phyloP scores from a whole-genome alignment of 2,113 vertebrate species.

The Corythoichthys haematopterus region DNA sequence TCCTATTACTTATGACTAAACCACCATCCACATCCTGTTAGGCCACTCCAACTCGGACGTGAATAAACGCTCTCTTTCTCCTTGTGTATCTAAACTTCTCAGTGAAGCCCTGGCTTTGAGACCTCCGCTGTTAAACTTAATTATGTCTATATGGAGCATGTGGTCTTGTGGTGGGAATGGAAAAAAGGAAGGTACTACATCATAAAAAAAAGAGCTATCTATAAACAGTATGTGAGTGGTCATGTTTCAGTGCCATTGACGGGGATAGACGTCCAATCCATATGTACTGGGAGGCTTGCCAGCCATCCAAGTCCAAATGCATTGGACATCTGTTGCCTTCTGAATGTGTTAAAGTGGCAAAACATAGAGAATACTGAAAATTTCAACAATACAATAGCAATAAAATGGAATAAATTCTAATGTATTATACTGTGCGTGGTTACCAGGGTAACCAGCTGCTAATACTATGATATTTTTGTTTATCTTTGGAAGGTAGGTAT shows the following conservation, averaged over 20 bases:
- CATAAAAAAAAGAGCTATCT: not conserved
- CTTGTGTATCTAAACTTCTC: constrained; percentile 11
- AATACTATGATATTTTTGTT: constrained; percentile 22
- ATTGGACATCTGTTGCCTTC: too few species aligned
- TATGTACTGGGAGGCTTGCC: too few species aligned
- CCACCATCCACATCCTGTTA: constrained; percentile 61
- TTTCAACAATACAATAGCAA: too few species aligned
- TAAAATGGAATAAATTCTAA: not conserved
- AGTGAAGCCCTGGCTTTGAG: constrained; percentile 41
- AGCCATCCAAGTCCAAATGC: too few species aligned
- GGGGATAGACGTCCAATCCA: too few species aligned
- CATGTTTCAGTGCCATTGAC: too few species aligned
- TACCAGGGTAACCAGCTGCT: too few species aligned
- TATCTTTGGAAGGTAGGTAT: too few species aligned
- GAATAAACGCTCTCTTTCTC: constrained; percentile 37
- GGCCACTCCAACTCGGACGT: constrained; percentile 49
- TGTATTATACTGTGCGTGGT: too few species aligned
- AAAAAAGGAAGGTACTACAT: constrained; percentile 36
- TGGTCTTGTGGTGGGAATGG: constrained; percentile 52
- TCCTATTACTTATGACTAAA: constrained; percentile 68
- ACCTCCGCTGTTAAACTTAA: constrained; percentile 62
- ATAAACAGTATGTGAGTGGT: constrained; percentile 20
- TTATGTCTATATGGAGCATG: constrained; percentile 63
- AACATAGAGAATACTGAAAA: too few species aligned
- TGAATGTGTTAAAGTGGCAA: too few species aligned